These are phyloP conservation scores for Dicrostonyx torquatus DNA, from an alignment of 2,797 vertebrate genomes.

Conservation along the genomic window DNA sequence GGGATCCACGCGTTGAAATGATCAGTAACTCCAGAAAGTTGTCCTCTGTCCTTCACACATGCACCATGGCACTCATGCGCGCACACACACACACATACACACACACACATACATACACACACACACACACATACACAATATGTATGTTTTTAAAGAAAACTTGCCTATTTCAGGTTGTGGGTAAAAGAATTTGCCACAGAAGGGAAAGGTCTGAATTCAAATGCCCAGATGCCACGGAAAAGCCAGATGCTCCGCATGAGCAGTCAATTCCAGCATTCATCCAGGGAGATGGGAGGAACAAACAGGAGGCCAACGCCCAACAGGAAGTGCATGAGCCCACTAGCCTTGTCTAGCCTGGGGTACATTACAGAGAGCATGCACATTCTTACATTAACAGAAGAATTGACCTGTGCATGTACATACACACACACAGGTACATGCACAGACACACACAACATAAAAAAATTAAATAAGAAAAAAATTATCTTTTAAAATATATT, in stretches of 20 bases:
- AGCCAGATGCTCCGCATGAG: background rate
- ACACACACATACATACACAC: background rate
- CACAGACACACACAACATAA: background rate
- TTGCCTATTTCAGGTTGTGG: background rate
- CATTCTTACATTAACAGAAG: background rate
- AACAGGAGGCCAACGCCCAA: background rate
- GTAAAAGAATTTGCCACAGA: background rate
- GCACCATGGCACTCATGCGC: background rate
- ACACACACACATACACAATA: background rate
- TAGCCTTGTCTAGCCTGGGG: background rate
- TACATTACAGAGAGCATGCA: background rate
- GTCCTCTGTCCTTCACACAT: background rate
- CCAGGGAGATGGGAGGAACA: background rate
- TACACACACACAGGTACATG: background rate
- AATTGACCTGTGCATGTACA: background rate
- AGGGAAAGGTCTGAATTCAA: background rate
- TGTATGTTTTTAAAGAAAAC: background rate
- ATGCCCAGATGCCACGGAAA: background rate
- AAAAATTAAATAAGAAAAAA: too few species aligned
- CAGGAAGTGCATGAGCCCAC: background rate
- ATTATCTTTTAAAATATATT: background rate
- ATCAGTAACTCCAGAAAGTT: background rate
- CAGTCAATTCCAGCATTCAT: background rate
- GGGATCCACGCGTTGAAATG: too few species aligned
- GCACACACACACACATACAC: background rate